Evolutionary conservation across 2,113 vertebrate genomes (phyloP).

Genomic region (Chlamydotis undulata): DNA sequence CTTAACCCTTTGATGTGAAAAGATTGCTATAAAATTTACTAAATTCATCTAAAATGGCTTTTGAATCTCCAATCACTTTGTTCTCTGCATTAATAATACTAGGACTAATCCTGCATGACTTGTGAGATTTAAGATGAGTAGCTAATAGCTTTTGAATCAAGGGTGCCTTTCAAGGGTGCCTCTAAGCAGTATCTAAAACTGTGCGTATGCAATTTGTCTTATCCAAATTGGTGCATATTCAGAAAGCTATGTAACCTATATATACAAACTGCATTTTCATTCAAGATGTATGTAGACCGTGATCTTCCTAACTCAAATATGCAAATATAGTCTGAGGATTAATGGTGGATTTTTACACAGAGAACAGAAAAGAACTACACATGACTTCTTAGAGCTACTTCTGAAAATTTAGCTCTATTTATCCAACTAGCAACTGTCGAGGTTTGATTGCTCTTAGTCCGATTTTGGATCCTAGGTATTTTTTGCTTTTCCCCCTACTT

Average conservation of each 20-base stretch:
- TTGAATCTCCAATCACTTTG: constrained; percentile 72
- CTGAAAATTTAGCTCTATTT: constrained; percentile 8
- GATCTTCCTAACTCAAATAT: constrained; percentile 29
- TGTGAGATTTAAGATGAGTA: constrained; percentile 72
- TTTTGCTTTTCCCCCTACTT: not conserved
- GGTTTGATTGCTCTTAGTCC: not conserved
- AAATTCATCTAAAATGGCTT: constrained; percentile 74
- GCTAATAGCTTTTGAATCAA: constrained; percentile 75
- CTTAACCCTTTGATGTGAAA: constrained; percentile 76
- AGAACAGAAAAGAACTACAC: not conserved
- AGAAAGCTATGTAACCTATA: constrained; percentile 45
- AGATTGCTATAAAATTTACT: constrained; percentile 70
- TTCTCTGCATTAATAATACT: constrained; percentile 74
- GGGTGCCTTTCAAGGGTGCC: constrained; percentile 61
- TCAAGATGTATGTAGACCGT: constrained; percentile 5
- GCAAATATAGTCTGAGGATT: constrained; percentile 55
- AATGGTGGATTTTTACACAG: constrained; percentile 2
- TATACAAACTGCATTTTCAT: constrained; percentile 51
- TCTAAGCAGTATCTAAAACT: constrained; percentile 60
- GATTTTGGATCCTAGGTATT: not conserved
- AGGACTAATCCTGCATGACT: constrained; percentile 73
- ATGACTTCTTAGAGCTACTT: not conserved
- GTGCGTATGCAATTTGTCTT: constrained; percentile 60
- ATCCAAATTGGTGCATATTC: constrained; percentile 61
- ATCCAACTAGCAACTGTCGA: not conserved